phyloP scores from a whole-genome alignment of 2,113 vertebrate genomes.

The Osmerus mordax region DNA sequence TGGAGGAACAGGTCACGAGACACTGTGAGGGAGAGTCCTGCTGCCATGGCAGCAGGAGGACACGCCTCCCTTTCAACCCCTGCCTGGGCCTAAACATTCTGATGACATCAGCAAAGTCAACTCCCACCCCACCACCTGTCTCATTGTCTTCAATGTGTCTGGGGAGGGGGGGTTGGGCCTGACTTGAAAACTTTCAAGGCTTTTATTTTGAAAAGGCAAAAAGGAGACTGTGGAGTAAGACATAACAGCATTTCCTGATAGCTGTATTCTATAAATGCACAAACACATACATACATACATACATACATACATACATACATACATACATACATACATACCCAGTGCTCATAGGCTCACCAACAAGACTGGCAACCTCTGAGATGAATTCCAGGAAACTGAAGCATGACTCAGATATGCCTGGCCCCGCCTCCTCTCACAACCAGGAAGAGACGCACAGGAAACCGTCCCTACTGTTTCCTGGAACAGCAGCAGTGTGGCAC shows the following conservation, averaged over 20 bases:
- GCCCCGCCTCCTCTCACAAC: background rate
- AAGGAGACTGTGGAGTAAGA: background rate
- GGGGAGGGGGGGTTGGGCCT: background rate
- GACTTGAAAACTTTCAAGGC: background rate
- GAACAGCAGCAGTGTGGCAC: background rate
- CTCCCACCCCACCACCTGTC: background rate
- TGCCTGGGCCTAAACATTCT: constrained; percentile 9
- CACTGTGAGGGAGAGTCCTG: background rate
- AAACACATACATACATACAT: background rate
- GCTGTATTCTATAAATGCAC: background rate
- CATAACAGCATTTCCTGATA: background rate
- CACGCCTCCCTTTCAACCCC: background rate
- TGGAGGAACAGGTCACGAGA: constrained; percentile 25
- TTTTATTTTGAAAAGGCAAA: constrained; percentile 3
- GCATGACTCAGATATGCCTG: constrained; percentile 24
- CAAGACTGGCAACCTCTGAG: too few relatives aligned
- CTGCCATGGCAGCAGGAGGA: background rate
- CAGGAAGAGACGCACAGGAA: constrained; percentile 37
- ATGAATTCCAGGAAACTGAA: constrained; percentile 4
- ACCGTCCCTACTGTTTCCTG: constrained; percentile 15
- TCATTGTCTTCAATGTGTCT: too few relatives aligned
- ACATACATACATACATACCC: background rate
- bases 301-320: background rate
- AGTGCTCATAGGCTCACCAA: background rate
- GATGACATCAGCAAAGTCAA: constrained; percentile 5